Evolutionary conservation across 2,888 invertebrate genomes (phyloP).

Genomic region (Caenorhabditis uteleia): DNA sequence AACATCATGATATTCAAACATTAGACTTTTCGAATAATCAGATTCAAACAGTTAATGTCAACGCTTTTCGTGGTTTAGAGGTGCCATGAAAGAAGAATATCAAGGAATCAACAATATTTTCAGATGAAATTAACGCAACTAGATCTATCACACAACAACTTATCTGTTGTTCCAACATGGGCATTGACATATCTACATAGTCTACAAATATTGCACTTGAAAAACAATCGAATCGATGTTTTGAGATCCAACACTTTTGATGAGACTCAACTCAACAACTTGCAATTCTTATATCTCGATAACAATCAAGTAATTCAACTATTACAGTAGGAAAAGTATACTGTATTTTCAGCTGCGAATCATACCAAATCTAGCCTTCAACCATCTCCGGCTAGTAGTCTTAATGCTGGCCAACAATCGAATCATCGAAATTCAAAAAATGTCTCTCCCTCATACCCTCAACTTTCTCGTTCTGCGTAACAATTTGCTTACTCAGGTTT

Average conservation of each 20-base stretch:
- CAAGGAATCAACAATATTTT: slow-evolving; percentile 9
- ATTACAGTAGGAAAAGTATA: background rate
- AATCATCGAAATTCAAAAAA: slow-evolving; percentile 71
- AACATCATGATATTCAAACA: slow-evolving; percentile 59
- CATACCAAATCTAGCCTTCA: slow-evolving; percentile 49
- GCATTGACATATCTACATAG: slow-evolving; percentile 63
- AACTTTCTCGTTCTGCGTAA: slow-evolving; percentile 65
- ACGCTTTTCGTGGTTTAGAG: slow-evolving; percentile 68
- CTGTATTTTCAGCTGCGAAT: slow-evolving; percentile 40
- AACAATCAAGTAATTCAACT: slow-evolving; percentile 55
- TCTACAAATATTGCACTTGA: slow-evolving; percentile 64
- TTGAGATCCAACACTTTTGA: slow-evolving; percentile 57
- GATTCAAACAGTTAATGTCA: slow-evolving; percentile 68
- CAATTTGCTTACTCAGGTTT: slow-evolving; percentile 60
- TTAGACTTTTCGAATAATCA: slow-evolving; percentile 64
- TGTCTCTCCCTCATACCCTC: slow-evolving; percentile 63
- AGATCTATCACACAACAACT: slow-evolving; percentile 57
- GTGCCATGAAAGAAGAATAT: slow-evolving; percentile 18
- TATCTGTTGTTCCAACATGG: slow-evolving; percentile 61
- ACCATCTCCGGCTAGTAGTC: slow-evolving; percentile 59
- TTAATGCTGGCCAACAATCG: slow-evolving; percentile 78
- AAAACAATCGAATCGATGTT: slow-evolving; percentile 61
- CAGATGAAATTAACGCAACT: slow-evolving; percentile 59
- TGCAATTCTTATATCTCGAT: slow-evolving; percentile 67
- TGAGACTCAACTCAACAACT: slow-evolving; percentile 63